Conservation (phyloP, 2,797 vertebrate species). For the Mormyrops attenuatus region DNA sequence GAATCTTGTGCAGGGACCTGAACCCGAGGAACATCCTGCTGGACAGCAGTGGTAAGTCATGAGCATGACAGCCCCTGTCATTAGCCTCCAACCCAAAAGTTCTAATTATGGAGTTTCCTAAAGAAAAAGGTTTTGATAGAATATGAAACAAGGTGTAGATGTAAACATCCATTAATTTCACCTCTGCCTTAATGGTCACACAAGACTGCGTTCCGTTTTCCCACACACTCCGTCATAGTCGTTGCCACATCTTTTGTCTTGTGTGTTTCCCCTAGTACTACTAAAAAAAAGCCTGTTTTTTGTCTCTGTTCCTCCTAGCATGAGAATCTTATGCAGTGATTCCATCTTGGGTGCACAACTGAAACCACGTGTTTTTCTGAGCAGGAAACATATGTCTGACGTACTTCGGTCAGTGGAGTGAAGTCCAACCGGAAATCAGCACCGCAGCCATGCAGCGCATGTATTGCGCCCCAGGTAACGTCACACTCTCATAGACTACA, state of each 20-base stretch:
- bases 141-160: not conserved
- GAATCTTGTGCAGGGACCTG: conserved; percentile 86
- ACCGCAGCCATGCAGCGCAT: conserved; percentile 74
- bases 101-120: not conserved
- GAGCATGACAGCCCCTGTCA: not conserved
- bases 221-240: not conserved
- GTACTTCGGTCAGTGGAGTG: conserved; percentile 97
- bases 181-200: not conserved
- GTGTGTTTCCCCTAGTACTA: not conserved
- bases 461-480: conserved; percentile 91
- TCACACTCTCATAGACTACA: not conserved
- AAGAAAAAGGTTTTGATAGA: not conserved
- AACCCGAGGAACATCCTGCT: conserved; percentile 89
- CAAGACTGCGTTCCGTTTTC: not conserved
- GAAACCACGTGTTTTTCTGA: conserved; percentile 31
- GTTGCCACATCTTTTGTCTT: not conserved
- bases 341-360: not conserved
- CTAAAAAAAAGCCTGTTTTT: not conserved
- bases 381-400: conserved; percentile 85
- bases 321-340: not conserved
- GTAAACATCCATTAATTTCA: not conserved
- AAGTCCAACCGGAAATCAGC: conserved; percentile 80
- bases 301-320: not conserved
- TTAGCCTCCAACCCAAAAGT: not conserved
- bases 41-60: conserved; percentile 72